Base-by-base conservation (phyloP, 1,140 invertebrate species). In the Brachionus asplanchnoidis region DNA sequence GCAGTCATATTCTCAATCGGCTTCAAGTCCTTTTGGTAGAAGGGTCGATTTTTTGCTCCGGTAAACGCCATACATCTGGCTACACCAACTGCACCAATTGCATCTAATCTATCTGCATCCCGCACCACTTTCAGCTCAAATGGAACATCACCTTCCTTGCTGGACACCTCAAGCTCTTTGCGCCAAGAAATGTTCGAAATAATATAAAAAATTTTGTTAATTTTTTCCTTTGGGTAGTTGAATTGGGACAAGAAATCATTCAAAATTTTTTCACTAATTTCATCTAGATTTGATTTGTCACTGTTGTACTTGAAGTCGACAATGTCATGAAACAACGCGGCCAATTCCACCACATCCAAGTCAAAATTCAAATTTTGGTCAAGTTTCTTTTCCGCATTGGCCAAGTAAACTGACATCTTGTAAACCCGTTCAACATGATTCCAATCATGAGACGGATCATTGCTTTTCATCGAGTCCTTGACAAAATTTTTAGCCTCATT, bases 401-500 rank as follows among this genome's bases (percentile, higher is more conserved):
- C 6, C 23, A 82, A 65, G 7, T 28, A 9, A 9, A 65, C 9
- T 14, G 79, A 50, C 20, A 32, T 82, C 60, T 82, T 60, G 14
- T 65, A 40, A 8, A 82, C 79, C 32, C 79, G 50, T 44, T 82
- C 50, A 2, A 82, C 79, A 60, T 82, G 79, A 44, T 60, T 65
- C 79, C 79, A 82, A 17, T 82, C 79, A n/a, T 82, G 79, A n/a
- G 79, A 82, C 3, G 79, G 79, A 32, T 82, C 79, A 26, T 82
- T 82, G 28, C 11, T 40, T 20, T 44, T 60, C 79, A 82, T 82
- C 4, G 56, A 68, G n/a, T 82, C 56, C 2, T 28, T 26, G 9
- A 20, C 23, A 82, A 42, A 68, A 8, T 40, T 26, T 68, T 60
- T 60, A 26, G 79, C 79, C 20, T 60, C 50, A 11, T 82, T 56